Evolutionary conservation across 2,888 invertebrate genomes (phyloP).

Genomic region (Latheticus oryzae): DNA sequence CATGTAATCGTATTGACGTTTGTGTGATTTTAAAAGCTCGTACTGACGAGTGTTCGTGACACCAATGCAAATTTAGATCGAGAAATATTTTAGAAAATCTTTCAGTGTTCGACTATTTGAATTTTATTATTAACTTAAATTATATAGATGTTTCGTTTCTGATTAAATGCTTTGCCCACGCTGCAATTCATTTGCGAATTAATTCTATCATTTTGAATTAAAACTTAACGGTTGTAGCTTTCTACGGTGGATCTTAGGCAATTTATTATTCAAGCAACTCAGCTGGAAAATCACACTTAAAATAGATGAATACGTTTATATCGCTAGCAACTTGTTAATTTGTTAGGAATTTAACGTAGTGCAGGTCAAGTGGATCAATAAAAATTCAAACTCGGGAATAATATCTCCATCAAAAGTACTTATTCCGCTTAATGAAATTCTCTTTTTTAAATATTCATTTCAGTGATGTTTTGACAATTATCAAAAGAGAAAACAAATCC

Average conservation of each 20-base stretch:
- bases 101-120: slow-evolving; percentile 19
- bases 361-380: slow-evolving; percentile 19
- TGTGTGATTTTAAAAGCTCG: slow-evolving; percentile 40
- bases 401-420: neutral
- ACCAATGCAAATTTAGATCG: slow-evolving; percentile 39
- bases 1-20: slow-evolving; percentile 48
- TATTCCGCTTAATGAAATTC: no score
- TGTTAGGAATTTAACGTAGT: slow-evolving; percentile 10
- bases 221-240: slow-evolving; percentile 12
- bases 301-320: slow-evolving; percentile 16
- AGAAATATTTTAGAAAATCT: slow-evolving; percentile 37
- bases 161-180: slow-evolving; percentile 22
- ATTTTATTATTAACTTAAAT: slow-evolving; percentile 13
- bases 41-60: slow-evolving; percentile 36
- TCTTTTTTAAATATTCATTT: no score
- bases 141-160: slow-evolving; percentile 8
- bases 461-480: no score
- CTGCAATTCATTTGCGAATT: slow-evolving; percentile 30
- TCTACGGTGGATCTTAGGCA: slow-evolving; percentile 16
- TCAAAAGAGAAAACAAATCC: no score
- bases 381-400: slow-evolving; percentile 4
- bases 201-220: slow-evolving; percentile 21
- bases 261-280: slow-evolving; percentile 30
- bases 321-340: slow-evolving; percentile 25
- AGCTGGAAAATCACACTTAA: slow-evolving; percentile 23